Conservation (phyloP, 1,140 invertebrate species). For the Carposina sasakii region DNA sequence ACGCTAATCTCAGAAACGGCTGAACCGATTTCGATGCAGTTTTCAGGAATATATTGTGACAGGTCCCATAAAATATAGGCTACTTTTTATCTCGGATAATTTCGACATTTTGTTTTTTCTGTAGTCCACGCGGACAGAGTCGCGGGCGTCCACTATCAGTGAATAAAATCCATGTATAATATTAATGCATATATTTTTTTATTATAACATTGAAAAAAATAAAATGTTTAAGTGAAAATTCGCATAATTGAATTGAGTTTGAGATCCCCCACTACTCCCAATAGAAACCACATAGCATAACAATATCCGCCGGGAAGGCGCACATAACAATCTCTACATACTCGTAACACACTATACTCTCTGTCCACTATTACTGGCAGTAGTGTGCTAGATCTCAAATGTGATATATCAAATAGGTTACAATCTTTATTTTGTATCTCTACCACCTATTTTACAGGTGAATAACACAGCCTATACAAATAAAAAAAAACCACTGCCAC, state of each 20-base stretch:
- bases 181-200: constrained; percentile 67
- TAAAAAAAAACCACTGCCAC: constrained; percentile 51
- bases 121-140: no score
- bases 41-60: no score
- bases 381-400: constrained; percentile 33
- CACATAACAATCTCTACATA: constrained; percentile 48
- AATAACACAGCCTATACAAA: constrained; percentile 58
- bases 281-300: constrained; percentile 38
- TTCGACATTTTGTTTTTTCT: no score
- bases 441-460: constrained; percentile 48
- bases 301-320: constrained; percentile 41
- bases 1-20: no score
- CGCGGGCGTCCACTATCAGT: no score
- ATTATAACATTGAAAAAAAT: constrained; percentile 67
- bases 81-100: no score
- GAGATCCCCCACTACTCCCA: constrained; percentile 35
- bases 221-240: constrained; percentile 60
- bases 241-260: constrained; percentile 56
- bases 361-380: constrained; percentile 32
- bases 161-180: constrained; percentile 41
- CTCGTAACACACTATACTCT: constrained; percentile 43
- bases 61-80: no score
- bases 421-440: constrained; percentile 38
- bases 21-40: no score
- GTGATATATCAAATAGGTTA: constrained; percentile 46